These are phyloP conservation scores for Poecile montanus DNA, from an alignment of 2,797 vertebrate species.

Conservation along the genomic window DNA sequence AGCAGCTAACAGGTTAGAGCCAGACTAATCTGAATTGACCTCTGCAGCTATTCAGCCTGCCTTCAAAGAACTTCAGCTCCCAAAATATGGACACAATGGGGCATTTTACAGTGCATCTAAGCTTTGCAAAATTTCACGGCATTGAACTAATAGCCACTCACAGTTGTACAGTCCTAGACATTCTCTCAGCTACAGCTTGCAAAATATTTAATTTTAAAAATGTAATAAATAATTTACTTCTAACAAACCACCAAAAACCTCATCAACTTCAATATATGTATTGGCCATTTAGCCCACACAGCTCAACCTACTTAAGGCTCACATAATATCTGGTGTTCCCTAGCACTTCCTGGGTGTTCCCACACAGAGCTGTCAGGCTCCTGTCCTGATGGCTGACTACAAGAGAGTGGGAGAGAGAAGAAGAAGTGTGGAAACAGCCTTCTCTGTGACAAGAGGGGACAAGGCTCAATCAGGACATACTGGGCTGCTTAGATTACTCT, in stretches of 20 bases:
- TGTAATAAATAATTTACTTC: background rate
- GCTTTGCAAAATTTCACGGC: background rate
- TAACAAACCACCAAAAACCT: background rate
- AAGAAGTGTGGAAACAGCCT: background rate
- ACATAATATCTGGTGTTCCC: background rate
- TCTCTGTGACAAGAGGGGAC: background rate
- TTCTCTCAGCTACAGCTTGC: background rate
- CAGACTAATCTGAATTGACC: background rate
- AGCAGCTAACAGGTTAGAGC: background rate
- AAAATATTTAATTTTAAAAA: background rate
- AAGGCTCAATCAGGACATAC: background rate
- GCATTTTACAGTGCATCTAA: background rate
- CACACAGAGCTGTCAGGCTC: conserved; percentile 3
- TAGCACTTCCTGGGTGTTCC: conserved; percentile 1
- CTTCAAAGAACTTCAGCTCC: background rate
- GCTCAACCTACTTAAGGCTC: background rate
- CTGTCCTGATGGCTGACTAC: background rate
- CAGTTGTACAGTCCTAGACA: background rate
- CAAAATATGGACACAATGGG: background rate
- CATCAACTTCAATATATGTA: background rate
- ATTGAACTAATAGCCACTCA: background rate
- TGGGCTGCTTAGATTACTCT: background rate
- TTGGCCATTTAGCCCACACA: background rate
- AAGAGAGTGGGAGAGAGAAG: background rate
- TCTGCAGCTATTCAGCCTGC: background rate